Percentiles rank a stretch among this genome's conserved stretches.
These are phyloP conservation scores for Tortrix viridana DNA, from an alignment of 2,888 invertebrate species.

Conservation along the genomic window DNA sequence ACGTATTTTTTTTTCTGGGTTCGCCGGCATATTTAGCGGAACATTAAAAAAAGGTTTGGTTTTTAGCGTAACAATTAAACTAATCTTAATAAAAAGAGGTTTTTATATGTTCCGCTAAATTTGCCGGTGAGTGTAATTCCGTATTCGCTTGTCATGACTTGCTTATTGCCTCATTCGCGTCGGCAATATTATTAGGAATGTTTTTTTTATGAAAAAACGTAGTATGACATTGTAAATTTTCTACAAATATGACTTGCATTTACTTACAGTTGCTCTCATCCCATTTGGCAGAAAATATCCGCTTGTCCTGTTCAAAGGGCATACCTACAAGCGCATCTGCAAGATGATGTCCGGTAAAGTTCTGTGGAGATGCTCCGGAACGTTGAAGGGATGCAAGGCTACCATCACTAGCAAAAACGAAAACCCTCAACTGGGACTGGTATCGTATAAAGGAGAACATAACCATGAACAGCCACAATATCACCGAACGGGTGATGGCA, in stretches of 20 bases:
- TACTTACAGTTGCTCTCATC: slow-evolving; percentile 31
- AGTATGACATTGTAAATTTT: not conserved
- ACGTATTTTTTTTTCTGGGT: no score
- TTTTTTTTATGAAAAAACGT: no score
- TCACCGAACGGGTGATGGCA: slow-evolving; percentile 28
- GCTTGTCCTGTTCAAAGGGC: slow-evolving; percentile 33
- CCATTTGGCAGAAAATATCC: slow-evolving; percentile 39
- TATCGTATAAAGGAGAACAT: slow-evolving; percentile 37
- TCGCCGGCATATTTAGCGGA: no score
- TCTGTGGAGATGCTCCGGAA: slow-evolving; percentile 40
- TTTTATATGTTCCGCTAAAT: no score
- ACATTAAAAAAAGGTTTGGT: no score
- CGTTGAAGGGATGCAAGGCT: slow-evolving; percentile 41
- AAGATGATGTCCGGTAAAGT: slow-evolving; percentile 35
- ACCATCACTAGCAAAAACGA: slow-evolving; percentile 34
- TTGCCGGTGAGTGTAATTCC: no score
- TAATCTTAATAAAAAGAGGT: no score
- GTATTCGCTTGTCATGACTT: no score
- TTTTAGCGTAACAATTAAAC: no score
- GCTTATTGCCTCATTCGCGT: no score
- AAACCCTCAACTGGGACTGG: slow-evolving; percentile 30
- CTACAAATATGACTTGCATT: not conserved
- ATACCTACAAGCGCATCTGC: slow-evolving; percentile 36
- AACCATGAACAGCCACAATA: slow-evolving; percentile 40
- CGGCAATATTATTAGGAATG: no score